These are phyloP conservation scores for Drosophila nigromelanica DNA, from an alignment of 1,140 invertebrate species.

Conservation along the genomic window DNA sequence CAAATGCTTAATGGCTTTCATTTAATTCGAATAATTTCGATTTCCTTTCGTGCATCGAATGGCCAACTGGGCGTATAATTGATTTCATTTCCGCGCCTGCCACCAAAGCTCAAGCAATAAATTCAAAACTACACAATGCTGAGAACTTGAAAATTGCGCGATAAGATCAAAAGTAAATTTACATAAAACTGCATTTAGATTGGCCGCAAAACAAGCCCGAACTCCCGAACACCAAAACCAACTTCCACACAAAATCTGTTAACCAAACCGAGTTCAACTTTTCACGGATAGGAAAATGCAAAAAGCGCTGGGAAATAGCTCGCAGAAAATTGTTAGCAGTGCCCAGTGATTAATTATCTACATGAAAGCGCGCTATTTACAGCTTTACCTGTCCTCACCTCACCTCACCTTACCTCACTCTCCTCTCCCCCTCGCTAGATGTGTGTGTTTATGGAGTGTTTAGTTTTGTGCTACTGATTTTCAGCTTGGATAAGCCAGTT, in stretches of 20 bases:
- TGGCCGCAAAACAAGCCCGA: slow-evolving; percentile 57
- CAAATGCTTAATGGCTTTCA: slow-evolving; percentile 54
- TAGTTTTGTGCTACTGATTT: slow-evolving; percentile 71
- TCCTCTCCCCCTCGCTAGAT: neutral
- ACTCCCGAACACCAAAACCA: neutral
- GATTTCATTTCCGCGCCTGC: slow-evolving; percentile 71
- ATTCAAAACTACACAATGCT: slow-evolving; percentile 57
- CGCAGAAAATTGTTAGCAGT: slow-evolving; percentile 51
- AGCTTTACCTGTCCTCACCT: slow-evolving; percentile 56
- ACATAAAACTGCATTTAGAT: slow-evolving; percentile 70
- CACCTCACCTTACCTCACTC: slow-evolving; percentile 3
- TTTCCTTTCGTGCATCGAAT: slow-evolving; percentile 69
- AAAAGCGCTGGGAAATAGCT: slow-evolving; percentile 33
- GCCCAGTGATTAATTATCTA: slow-evolving; percentile 79
- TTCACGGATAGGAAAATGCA: slow-evolving; percentile 25
- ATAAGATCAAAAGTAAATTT: slow-evolving; percentile 78
- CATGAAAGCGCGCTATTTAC: slow-evolving; percentile 81
- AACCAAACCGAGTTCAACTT: slow-evolving; percentile 36
- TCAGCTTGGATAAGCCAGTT: slow-evolving; percentile 54
- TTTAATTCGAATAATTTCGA: slow-evolving; percentile 69
- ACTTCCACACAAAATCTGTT: slow-evolving; percentile 30
- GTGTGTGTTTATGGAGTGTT: slow-evolving; percentile 72
- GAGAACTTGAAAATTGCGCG: slow-evolving; percentile 64
- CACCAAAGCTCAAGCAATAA: slow-evolving; percentile 57
- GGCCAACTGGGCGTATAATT: slow-evolving; percentile 77